Base-by-base conservation (phyloP, 1,140 invertebrate species). In the Drosophila lacteicornis region DNA sequence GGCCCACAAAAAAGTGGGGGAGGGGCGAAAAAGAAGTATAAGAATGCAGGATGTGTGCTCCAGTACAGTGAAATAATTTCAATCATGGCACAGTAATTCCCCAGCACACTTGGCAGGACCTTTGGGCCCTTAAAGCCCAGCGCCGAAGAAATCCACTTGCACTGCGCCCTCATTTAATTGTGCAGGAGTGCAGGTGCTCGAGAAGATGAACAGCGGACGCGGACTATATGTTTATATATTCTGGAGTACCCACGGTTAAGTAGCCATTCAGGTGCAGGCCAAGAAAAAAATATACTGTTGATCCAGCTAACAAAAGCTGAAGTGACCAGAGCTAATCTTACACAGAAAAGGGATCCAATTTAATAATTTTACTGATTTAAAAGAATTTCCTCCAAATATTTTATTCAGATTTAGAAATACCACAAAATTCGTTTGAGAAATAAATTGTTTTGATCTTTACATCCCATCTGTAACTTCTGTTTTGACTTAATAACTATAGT, bases 61-160 rank as follows among this genome's bases (percentile, higher is more conserved):
- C 69, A 67, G 57, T 66, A 75, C 68, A 90, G 11, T 69, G 66
- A 88, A 88, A 88, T 88, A 90, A 85, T 88, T 88, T 88, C 84
- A 88, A 90, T 88, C 84, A 90, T 90, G 75, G 78, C 74, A 65
- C 78, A 67, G 76, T 61, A 83, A 88, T 80, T 75, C 68, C 60
- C 59, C 40, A 43, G 71, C 60, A 77, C 61, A 84, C 77, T 78
- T 66, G 17, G 56, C 56, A 19, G 57, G 56, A 70, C 65, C 78
- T 63, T 57, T 40, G 50, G 50, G 30, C 43, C 33, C 65, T 69
- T 57, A 47, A 71, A 42, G 65, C 19, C 36, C 50, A 55, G 6
- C 17, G n/a, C 67, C 40, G 27, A 73, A 60, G 55, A 40, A 71
- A 74, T 36, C 27, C 69, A 62, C 75, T 69, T 66, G 57, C 30